Evolutionary conservation across 2,113 vertebrate species (phyloP).

Genomic region (Pterocles gutturalis): DNA sequence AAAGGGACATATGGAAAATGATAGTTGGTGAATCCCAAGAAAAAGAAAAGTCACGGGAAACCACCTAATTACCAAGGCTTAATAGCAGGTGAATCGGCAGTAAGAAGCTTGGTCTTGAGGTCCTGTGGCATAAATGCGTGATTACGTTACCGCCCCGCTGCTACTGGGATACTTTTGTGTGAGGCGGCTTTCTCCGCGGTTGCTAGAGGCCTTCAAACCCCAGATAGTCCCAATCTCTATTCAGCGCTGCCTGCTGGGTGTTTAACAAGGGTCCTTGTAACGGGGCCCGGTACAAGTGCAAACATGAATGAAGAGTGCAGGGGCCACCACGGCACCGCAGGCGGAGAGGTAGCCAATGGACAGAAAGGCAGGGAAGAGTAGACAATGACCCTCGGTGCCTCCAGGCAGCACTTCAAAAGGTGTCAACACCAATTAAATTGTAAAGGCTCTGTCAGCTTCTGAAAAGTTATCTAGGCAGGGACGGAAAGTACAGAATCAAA

Average conservation of each 20-base stretch:
- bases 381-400: slow-evolving; percentile 79
- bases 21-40: slow-evolving; percentile 36
- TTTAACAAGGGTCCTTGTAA: slow-evolving; percentile 82
- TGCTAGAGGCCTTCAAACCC: slow-evolving; percentile 78
- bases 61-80: slow-evolving; percentile 56
- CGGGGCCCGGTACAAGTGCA: slow-evolving; percentile 73
- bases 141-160: slow-evolving; percentile 66
- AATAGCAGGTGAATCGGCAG: slow-evolving; percentile 24
- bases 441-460: slow-evolving; percentile 81
- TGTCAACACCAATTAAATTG: slow-evolving; percentile 85
- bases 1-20: slow-evolving; percentile 65
- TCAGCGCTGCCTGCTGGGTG: slow-evolving; percentile 81
- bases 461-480: slow-evolving; percentile 78
- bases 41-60: slow-evolving; percentile 52
- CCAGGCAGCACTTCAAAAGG: slow-evolving; percentile 82
- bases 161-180: slow-evolving; percentile 76
- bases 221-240: slow-evolving; percentile 79
- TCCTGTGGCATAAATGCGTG: slow-evolving; percentile 67
- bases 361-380: slow-evolving; percentile 77
- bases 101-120: slow-evolving; percentile 50
- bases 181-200: slow-evolving; percentile 64
- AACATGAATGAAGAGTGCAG: slow-evolving; percentile 79
- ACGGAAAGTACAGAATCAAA: slow-evolving; percentile 80
- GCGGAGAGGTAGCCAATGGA: slow-evolving; percentile 76
- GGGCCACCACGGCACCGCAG: slow-evolving; percentile 77